These are phyloP conservation scores for Ceraclea dissimilis DNA, from an alignment of 2,888 invertebrate species.

Conservation along the genomic window DNA sequence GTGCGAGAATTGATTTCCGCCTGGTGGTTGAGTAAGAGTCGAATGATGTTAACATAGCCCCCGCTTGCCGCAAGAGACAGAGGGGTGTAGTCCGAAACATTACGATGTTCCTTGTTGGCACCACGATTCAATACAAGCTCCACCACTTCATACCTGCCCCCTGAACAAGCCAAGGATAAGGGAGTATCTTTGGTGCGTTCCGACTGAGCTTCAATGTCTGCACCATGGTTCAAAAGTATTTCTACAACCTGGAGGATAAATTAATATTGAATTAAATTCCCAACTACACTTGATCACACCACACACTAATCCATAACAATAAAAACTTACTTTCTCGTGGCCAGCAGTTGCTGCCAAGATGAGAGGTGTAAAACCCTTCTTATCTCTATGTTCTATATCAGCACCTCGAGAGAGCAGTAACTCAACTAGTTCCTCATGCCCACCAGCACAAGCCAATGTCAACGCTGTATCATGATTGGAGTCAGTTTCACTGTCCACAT, in stretches of 20 bases:
- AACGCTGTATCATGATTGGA: conserved; percentile 98
- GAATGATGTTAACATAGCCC: conserved; percentile 97
- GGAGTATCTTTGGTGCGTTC: conserved; percentile 99
- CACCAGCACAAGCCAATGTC: conserved; percentile 94
- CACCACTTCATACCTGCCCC: conserved; percentile 93
- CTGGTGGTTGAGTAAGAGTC: conserved; percentile 84
- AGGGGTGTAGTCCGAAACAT: conserved; percentile 98
- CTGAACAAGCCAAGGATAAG: conserved; percentile 92
- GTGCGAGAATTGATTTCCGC: conserved; percentile 98
- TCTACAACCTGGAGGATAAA: conserved; percentile 69
- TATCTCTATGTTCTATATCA: conserved; percentile 96
- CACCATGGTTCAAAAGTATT: conserved; percentile 84
- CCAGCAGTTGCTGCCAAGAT: conserved; percentile 97
- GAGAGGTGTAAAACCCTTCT: conserved; percentile 96
- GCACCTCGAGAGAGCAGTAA: conserved; percentile 86
- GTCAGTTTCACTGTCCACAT: conserved; percentile 97
- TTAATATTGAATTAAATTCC: not conserved
- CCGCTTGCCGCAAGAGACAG: conserved; percentile 97
- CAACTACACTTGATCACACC: too few relatives aligned
- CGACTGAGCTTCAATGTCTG: conserved; percentile 98
- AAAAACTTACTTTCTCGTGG: conserved; percentile 57
- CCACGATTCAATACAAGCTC: conserved; percentile 81
- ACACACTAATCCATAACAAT: too few relatives aligned
- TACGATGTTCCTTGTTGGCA: conserved; percentile 96
- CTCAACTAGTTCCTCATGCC: conserved; percentile 92